phyloP scores from a whole-genome alignment of 2,888 invertebrate species.

The Ischnus inquisitorius region DNA sequence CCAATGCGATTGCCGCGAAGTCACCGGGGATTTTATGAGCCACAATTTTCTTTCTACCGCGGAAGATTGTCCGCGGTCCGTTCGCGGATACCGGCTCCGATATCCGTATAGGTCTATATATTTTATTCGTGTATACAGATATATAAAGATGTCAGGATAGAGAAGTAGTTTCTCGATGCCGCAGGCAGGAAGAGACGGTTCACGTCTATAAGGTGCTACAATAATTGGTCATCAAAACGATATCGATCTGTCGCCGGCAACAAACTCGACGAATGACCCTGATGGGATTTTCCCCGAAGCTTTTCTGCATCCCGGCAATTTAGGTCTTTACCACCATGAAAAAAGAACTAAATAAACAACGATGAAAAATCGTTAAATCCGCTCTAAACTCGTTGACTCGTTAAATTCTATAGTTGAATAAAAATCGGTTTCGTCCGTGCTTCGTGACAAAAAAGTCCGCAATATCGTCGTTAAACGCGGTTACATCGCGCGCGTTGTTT shows the following conservation, averaged over 20 bases:
- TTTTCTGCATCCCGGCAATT: background rate
- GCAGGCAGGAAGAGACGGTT: constrained; percentile 1
- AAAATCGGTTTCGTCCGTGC: background rate
- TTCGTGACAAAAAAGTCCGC: background rate
- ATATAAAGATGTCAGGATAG: constrained; percentile 6
- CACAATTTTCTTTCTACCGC: constrained; percentile 48
- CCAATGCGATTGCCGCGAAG: constrained; percentile 4
- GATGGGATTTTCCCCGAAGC: background rate
- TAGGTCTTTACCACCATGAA: background rate
- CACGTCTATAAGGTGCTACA: constrained; percentile 26
- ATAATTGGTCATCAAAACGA: constrained; percentile 49
- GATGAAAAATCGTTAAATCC: constrained; percentile 13
- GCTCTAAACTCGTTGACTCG: constrained; percentile 9
- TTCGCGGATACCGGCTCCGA: constrained; percentile 8
- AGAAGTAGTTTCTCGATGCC: constrained; percentile 24
- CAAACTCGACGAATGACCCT: constrained; percentile 9
- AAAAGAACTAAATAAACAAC: background rate
- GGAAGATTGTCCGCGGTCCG: constrained; percentile 24
- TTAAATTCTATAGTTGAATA: constrained; percentile 7
- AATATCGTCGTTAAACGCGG: background rate
- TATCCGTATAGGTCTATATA: constrained; percentile 1
- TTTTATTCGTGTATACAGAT: background rate
- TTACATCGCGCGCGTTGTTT: constrained; percentile 11
- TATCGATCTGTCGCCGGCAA: constrained; percentile 27
- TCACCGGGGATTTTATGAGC: constrained; percentile 35